A percentile compares a stretch with the other conserved stretches of the same genome.
Evolutionary conservation across 2,113 vertebrate genomes (phyloP).

Genomic region (Trichomycterus rosablanca): DNA sequence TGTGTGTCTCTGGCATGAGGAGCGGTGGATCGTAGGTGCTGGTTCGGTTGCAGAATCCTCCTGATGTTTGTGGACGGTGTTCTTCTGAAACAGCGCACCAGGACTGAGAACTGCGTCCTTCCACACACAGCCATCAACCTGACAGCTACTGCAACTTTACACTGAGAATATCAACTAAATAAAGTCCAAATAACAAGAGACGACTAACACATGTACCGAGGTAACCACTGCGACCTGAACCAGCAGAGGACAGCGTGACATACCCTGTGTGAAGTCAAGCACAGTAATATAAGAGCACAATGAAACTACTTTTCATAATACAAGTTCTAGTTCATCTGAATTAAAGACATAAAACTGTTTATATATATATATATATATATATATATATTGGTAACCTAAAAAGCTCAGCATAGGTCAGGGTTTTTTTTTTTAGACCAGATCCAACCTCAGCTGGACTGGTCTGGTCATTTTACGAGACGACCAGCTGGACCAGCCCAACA

Average conservation of each 20-base stretch:
- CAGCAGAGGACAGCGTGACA: constrained; percentile 23
- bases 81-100: constrained; percentile 45
- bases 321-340: neutral
- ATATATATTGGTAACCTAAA: too few relatives aligned
- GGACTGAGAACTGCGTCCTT: constrained; percentile 30
- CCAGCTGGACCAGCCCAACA: too few relatives aligned
- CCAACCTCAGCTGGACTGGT: too few relatives aligned
- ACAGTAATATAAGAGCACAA: neutral
- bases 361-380: too few relatives aligned
- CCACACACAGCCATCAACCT: constrained; percentile 49
- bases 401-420: too few relatives aligned
- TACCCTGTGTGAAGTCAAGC: neutral
- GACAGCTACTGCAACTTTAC: neutral
- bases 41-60: neutral
- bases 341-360: too few relatives aligned
- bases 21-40: neutral
- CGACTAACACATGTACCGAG: neutral
- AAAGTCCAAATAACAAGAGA: neutral
- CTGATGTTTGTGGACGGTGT: neutral
- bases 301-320: constrained; percentile 10
- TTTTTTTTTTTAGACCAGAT: too few relatives aligned
- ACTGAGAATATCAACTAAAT: neutral
- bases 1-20: too few relatives aligned
- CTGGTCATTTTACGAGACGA: too few relatives aligned
- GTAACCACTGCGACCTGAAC: constrained; percentile 22